A percentile compares a stretch with the other conserved stretches of the same genome.
Evolutionary conservation across 2,797 vertebrate genomes (phyloP).

Genomic region (Poliocrania exsul): DNA sequence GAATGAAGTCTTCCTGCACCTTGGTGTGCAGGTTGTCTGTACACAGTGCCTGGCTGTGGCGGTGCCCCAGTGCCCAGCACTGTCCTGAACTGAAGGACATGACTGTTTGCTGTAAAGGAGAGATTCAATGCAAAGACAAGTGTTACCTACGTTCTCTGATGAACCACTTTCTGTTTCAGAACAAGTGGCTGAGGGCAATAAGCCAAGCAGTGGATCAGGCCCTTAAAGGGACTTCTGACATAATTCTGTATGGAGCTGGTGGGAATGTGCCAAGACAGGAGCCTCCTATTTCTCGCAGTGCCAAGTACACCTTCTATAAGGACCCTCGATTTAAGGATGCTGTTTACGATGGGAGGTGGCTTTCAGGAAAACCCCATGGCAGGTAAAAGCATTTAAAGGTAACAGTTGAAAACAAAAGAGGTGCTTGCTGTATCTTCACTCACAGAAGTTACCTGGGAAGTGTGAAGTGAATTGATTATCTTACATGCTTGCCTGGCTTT

Average conservation of each 20-base stretch:
- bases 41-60: neutral
- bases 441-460: neutral
- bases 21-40: neutral
- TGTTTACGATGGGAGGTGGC: slow-evolving; percentile 90
- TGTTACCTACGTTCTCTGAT: neutral
- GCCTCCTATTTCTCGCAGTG: slow-evolving; percentile 90
- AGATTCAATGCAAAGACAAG: neutral
- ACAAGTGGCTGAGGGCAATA: slow-evolving; percentile 94
- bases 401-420: neutral
- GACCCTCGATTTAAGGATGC: slow-evolving; percentile 93
- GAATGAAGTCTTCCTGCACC: neutral
- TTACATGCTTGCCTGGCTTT: neutral
- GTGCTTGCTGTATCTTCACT: neutral
- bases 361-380: slow-evolving; percentile 91
- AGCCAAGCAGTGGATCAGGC: slow-evolving; percentile 95
- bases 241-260: slow-evolving; percentile 55
- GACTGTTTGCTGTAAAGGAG: neutral
- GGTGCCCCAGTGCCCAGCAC: neutral
- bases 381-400: slow-evolving; percentile 78
- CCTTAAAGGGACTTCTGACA: slow-evolving; percentile 80
- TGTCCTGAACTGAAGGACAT: neutral
- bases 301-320: slow-evolving; percentile 94
- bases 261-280: slow-evolving; percentile 82
- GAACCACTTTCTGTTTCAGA: slow-evolving; percentile 71
- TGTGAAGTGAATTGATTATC: neutral